Evolutionary conservation across 2,888 invertebrate species (phyloP).

Genomic region (Ophion costatus): DNA sequence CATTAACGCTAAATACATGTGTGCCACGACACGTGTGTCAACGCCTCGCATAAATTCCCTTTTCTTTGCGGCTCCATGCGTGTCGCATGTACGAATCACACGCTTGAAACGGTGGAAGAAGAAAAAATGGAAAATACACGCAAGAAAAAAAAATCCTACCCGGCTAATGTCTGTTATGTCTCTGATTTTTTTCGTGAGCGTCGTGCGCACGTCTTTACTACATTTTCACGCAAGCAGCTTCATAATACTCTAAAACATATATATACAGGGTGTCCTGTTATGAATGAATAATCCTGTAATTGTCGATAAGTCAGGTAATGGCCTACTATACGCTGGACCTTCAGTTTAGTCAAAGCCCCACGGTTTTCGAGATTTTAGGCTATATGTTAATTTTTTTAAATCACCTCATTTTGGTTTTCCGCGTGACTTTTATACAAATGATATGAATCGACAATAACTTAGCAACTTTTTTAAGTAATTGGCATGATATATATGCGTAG

Average conservation of each 20-base stretch:
- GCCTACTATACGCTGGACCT: too few species aligned
- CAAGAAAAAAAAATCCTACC: slow-evolving; percentile 14
- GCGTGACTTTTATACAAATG: too few species aligned
- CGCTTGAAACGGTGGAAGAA: slow-evolving; percentile 13
- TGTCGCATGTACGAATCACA: slow-evolving; percentile 36
- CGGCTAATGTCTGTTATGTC: slow-evolving; percentile 60
- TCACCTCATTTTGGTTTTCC: too few species aligned
- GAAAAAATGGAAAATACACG: slow-evolving; percentile 12
- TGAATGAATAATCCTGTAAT: too few species aligned
- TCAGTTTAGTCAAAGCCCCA: too few species aligned
- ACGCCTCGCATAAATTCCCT: slow-evolving; percentile 42
- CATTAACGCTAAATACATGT: slow-evolving; percentile 51
- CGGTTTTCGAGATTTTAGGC: too few species aligned
- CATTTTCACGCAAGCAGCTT: slow-evolving; percentile 44
- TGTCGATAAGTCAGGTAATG: too few species aligned
- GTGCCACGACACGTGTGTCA: slow-evolving; percentile 44
- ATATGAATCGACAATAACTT: too few species aligned
- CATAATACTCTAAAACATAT: slow-evolving; percentile 21
- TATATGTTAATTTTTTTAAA: too few species aligned
- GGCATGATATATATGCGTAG: too few species aligned
- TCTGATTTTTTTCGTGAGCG: slow-evolving; percentile 56
- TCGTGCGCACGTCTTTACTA: slow-evolving; percentile 43
- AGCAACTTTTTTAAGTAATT: too few species aligned
- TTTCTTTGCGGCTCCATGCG: slow-evolving; percentile 10
- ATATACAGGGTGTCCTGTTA: background rate